Evolutionary conservation across 2,888 invertebrate genomes (phyloP), one percentile per base, ranked within the genome.

Genomic region (Drosophila gaucha): DNA sequence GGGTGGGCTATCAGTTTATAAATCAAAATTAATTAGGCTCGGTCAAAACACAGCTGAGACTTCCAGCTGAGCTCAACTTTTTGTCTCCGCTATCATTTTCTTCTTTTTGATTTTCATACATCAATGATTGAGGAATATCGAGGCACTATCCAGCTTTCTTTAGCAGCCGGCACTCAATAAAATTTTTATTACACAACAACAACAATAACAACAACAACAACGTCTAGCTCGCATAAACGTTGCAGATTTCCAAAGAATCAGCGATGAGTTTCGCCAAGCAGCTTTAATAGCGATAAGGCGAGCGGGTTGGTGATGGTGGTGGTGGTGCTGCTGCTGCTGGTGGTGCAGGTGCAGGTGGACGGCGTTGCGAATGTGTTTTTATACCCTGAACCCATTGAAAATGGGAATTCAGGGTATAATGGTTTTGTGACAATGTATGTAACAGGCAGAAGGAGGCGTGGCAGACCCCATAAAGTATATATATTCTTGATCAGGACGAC

Each of bases 21-120:
- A 67, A 84, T 80, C 68, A 67, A 80, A 76, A 67, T 80, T 74
- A 84, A 80, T 80, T 84, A 71, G 64, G 46, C 55, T n/a, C 69
- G 59, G 55, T 74, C 66, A 65, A 57, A 80, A 59, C 64, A 54
- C 31, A 49, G 56, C 58, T 38, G 59, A 31, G 52, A 57, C 59
- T 14, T 78, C 78, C 80, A 80, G 69, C 78, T 83, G 79, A 22
- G 69, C 31, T 33, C 4, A 36, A 43, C 28, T 50, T 80, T n/a
- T 70, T 73, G 69, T 74, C 63, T 43, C 55, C 65, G 36, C 35
- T 14, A 46, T 41, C 8, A 36, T 26, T 26, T 24, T 6, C 12
- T 26, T 24, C 8, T n/a, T 39, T 47, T 51, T 26, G 38, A 51
- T 55, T 72, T 67, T 51, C 70, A 79, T 82, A 67, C 74, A 63